Base-by-base conservation (phyloP, 1,140 invertebrate species). In the Drosophila sp. region DNA sequence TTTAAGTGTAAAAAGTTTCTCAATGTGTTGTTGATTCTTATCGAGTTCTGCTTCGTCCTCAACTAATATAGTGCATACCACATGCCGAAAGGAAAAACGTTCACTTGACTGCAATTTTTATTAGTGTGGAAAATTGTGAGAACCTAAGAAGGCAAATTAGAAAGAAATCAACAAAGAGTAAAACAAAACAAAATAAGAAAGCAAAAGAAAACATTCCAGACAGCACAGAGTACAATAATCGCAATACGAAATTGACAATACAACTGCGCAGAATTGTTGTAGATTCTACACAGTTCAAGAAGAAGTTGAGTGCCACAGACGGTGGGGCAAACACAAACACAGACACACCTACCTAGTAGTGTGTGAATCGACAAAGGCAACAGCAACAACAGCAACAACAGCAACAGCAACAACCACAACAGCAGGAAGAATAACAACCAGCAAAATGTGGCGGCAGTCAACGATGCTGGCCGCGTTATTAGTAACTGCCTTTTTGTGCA, bases 381-480 rank as follows among this genome's bases (percentile, higher is more conserved):
- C n/a, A 25, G 72, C 4, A 21, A 21, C 21, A n/a, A n/a, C 9
- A 45, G 34, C 32, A 58, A 51, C 34, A 46, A 29, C 11, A 63
- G 45, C 45, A 65, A 62, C 29, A 40, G 62, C 40, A 62, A 78
- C 36, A 63, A 66, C 63, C 41, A 63, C 38, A 46, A 54, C 29
- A 29, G 29, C n/a, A 46, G 40, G 8, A 45, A 53, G 16, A 43
- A 56, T 2, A 66, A 67, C 53, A 69, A 64, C 29, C 56, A 56
- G 43, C 11, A 84, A 81, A 75, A 91, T 91, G 90, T 63, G 90
- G 76, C 90, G 90, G 82, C 90, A 81, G 78, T 78, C 76, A 76
- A 84, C 72, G 64, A 89, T 86, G 84, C 86, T 91, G 82, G 82
- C 90, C 90, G 87, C 90, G 87, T 65, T 91, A 76, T 61, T 91